phyloP scores from a whole-genome alignment of 2,888 invertebrate genomes.

The Cryptocheilus praepositus region DNA sequence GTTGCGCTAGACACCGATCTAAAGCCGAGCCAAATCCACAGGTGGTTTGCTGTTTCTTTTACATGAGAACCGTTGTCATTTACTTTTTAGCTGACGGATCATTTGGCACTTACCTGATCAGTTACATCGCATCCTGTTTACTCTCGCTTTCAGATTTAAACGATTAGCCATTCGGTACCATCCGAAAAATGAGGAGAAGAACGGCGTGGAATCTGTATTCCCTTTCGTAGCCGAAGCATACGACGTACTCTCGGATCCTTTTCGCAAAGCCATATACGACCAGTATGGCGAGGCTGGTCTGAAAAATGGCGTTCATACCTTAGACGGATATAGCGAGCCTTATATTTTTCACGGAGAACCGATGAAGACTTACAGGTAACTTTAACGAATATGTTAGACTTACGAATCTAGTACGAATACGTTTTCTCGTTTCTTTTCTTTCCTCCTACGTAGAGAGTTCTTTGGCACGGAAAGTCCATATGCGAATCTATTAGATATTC shows the following conservation, averaged over 20 bases:
- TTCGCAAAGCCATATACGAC: slow-evolving; percentile 86
- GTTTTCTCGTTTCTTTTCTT: not conserved
- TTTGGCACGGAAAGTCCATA: slow-evolving; percentile 91
- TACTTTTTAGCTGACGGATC: too few species aligned
- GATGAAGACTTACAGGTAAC: slow-evolving; percentile 81
- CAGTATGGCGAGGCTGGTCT: slow-evolving; percentile 93
- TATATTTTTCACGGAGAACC: slow-evolving; percentile 90
- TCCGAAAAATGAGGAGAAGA: slow-evolving; percentile 75
- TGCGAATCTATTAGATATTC: slow-evolving; percentile 83
- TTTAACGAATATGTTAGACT: not conserved
- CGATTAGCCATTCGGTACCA: slow-evolving; percentile 79
- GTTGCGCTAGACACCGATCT: not conserved
- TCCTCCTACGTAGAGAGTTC: slow-evolving; percentile 78
- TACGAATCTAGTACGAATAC: not conserved
- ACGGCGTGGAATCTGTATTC: slow-evolving; percentile 76
- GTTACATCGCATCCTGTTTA: not conserved
- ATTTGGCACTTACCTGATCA: slow-evolving; percentile 1
- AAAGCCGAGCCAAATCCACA: slow-evolving; percentile 7
- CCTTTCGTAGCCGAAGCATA: slow-evolving; percentile 85
- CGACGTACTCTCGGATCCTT: slow-evolving; percentile 83
- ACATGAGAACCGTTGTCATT: not conserved
- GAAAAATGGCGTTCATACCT: slow-evolving; percentile 86
- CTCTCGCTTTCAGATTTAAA: slow-evolving; percentile 73
- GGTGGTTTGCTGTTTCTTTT: not conserved
- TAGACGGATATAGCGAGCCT: slow-evolving; percentile 81